A percentile compares a stretch with the other conserved stretches of the same genome.
Conservation (phyloP, 2,797 vertebrate species). For the Fundulus diaphanus region DNA sequence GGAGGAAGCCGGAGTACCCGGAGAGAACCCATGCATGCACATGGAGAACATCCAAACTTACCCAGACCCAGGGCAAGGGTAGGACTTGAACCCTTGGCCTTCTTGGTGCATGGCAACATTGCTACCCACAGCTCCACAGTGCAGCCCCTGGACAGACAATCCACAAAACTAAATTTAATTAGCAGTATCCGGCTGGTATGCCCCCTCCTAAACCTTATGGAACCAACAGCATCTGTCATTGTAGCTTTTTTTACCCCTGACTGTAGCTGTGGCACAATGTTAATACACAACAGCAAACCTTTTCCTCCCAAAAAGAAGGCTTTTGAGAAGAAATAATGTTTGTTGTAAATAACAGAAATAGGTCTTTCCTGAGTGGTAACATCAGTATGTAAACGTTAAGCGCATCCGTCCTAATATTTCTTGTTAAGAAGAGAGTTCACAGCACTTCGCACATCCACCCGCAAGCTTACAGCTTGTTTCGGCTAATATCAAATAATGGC, state of each 20-base stretch:
- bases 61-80: too few species aligned
- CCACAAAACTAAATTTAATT: neutral
- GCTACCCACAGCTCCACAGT: too few species aligned
- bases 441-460: constrained; percentile 47
- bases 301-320: constrained; percentile 13
- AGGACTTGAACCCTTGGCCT: too few species aligned
- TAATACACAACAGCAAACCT: neutral
- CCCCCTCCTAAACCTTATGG: neutral
- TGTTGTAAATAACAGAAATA: constrained; percentile 9
- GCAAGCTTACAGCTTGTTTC: constrained; percentile 70
- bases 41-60: too few species aligned
- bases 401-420: constrained; percentile 52
- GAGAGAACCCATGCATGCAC: too few species aligned
- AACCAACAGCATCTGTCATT: neutral
- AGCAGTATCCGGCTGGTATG: neutral
- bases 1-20: too few species aligned
- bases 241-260: neutral
- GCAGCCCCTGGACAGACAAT: neutral
- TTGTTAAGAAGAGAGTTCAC: constrained; percentile 58
- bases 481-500: constrained; percentile 74
- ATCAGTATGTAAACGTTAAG: constrained; percentile 47
- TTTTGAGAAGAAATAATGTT: constrained; percentile 25
- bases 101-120: too few species aligned
- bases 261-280: neutral
- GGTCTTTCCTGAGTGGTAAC: constrained; percentile 5